Percentiles rank a stretch among this genome's conserved stretches.
phyloP scores from a whole-genome alignment of 2,113 vertebrate genomes.

The Ophiodon elongatus region DNA sequence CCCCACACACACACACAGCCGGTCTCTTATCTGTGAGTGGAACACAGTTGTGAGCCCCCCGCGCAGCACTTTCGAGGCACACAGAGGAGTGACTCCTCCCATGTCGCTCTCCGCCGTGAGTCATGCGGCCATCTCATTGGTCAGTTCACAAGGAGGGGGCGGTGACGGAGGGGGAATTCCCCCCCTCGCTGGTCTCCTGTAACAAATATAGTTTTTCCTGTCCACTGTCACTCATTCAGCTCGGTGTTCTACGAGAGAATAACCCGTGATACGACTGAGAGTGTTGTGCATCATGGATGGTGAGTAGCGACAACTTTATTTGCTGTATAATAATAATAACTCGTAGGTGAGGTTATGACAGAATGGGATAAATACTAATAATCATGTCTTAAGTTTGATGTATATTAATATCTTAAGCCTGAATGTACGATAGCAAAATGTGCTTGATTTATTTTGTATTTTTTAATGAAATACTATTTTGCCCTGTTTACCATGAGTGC shows the following conservation, averaged over 20 bases:
- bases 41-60: background rate
- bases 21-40: background rate
- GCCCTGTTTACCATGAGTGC: background rate
- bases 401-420: background rate
- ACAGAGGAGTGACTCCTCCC: background rate
- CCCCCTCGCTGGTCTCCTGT: conserved; percentile 26
- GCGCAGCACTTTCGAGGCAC: background rate
- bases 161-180: conserved; percentile 69
- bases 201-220: conserved; percentile 51
- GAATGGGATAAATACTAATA: background rate
- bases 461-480: background rate
- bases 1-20: too few species aligned
- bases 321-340: background rate
- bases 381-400: background rate
- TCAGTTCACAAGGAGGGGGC: background rate
- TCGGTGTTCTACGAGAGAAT: conserved; percentile 31
- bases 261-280: conserved; percentile 20
- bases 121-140: conserved; percentile 58
- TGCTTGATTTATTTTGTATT: background rate
- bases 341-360: background rate
- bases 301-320: conserved; percentile 67
- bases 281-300: conserved; percentile 77
- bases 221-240: conserved; percentile 59
- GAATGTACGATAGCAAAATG: background rate
- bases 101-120: background rate